Base-by-base conservation (phyloP, 2,888 invertebrate species). In the Phengaris alcon region DNA sequence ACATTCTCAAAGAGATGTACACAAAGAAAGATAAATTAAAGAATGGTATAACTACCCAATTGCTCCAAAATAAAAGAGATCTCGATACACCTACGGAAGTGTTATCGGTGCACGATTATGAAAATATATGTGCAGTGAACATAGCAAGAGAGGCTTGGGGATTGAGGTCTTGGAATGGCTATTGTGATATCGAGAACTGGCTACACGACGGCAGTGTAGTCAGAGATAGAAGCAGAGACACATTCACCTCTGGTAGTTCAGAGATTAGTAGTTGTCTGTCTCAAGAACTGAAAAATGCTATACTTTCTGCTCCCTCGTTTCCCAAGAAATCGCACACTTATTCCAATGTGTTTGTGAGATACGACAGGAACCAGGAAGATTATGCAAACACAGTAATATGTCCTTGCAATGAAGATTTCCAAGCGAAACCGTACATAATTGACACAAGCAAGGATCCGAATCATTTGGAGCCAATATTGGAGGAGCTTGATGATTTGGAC, bases 131-230 rank as follows among this genome's bases (percentile, higher is more conserved):
- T 82, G 95, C 95, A 2, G 93, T 95, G 6, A 95, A 95, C 80
- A 94, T 95, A 75, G 95, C 95, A 3, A 88, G 95, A 78, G 95
- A 95, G 83, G 94, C 95, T 15, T 95, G 95, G 95, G 95, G 95
- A 0, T 87, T 95, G 74, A 90, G 95, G 68, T 95, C 95, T 55
- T 95, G 95, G 95, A 94, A 94, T 82, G 95, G 95, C 4, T 95
- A 95, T 82, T 94, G 93, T 54, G 95, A 95, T 79, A 95, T 95
- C 76, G 95, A 95, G 83, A 95, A 95, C 75, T 95, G 94, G 87
- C 88, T 94, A 35, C 95, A 95, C 77, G 95, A 95, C 81, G 95
- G 95, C 51, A 95, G 95, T 79, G 94, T 95, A 1, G 94, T 94
- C 6, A 89, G 94, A 78, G 95, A 95, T 55, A 86, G 95, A 81